A percentile compares a stretch with the other conserved stretches of the same genome.
These are phyloP conservation scores for Drosophila peninsularis DNA, from an alignment of 2,888 invertebrate species.

Conservation along the genomic window DNA sequence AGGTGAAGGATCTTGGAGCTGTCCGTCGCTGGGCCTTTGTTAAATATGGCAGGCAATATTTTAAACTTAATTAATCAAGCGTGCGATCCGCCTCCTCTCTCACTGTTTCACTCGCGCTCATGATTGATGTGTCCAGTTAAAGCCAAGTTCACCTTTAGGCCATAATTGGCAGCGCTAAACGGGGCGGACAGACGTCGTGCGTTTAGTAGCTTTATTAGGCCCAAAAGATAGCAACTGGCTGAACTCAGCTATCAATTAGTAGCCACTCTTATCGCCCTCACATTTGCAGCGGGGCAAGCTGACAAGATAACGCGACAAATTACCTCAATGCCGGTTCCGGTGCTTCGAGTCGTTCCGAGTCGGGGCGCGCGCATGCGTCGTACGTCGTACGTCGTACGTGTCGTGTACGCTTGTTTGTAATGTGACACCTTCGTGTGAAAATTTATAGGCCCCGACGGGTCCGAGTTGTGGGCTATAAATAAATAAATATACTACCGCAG, in stretches of 20 bases:
- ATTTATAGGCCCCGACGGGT: constrained; percentile 63
- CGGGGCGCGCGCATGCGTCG: constrained; percentile 36
- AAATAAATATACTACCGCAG: constrained; percentile 35
- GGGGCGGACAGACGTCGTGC: constrained; percentile 76
- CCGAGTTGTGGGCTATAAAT: constrained; percentile 46
- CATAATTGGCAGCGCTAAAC: constrained; percentile 78
- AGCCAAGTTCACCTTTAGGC: constrained; percentile 17
- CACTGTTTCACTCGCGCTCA: not conserved
- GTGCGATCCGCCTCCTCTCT: constrained; percentile 44
- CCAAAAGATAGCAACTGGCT: constrained; percentile 7
- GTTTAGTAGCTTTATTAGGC: constrained; percentile 72
- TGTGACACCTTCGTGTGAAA: constrained; percentile 78
- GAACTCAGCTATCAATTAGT: constrained; percentile 28
- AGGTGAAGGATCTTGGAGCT: constrained; percentile 54
- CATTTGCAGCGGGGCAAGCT: constrained; percentile 25
- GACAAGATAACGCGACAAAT: constrained; percentile 80
- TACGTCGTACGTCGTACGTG: constrained; percentile 50
- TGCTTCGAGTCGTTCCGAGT: constrained; percentile 16
- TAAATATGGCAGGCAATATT: constrained; percentile 76
- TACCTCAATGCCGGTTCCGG: constrained; percentile 64
- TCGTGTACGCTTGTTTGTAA: constrained; percentile 66
- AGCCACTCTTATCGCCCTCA: constrained; percentile 47
- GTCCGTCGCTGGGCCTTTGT: constrained; percentile 50
- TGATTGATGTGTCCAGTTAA: constrained; percentile 62
- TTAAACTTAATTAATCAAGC: constrained; percentile 79